Base-by-base conservation (phyloP, 1,140 invertebrate species). In the Euglossa dilemma region DNA sequence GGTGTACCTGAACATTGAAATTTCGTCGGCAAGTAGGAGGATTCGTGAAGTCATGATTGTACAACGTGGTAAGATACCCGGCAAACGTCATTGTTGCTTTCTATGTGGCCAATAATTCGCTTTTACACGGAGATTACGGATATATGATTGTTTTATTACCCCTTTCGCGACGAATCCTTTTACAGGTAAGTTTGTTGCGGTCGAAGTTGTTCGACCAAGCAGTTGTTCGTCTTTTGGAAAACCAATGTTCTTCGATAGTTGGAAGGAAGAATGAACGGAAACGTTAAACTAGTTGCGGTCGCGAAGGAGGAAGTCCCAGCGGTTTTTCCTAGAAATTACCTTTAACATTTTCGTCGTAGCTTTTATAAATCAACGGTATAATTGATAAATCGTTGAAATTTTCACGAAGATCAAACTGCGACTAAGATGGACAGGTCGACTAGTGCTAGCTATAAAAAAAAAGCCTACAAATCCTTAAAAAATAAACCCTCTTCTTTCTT, bases 51-150 rank as follows among this genome's bases (percentile, higher is more conserved):
- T 76, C 73, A 80, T 23, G 66, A 50, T 81, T 52, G 25, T 56
- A 63, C 57, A 64, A 28, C 9, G 20, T 56, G 25, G 57, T 23
- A 57, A 73, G 52, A 80, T 73, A 66, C 69, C 28, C 52, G 6
- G 11, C 7, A 45, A 74, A 50, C 28, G 18, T 82, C 54, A 85
- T 78, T 86, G 84, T 89, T 57, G 36, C 1, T 20, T 45, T 56
- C 59, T 80, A 63, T 76, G 11, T 69, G 12, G 25, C 2, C 63
- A 77, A 85, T 86, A 89, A 88, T 85, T 90, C 59, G 83, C 82
- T 83, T 89, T 87, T 88, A 88, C 82, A 88, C 87, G 87, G 83
- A 87, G 85, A 90, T 90, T 90, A 80, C 73, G 14, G 83, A 79
- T 59, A 61, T 16, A 77, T 70, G 25, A 84, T 77, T 83, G 66